Percentiles rank a stretch among this genome's conserved stretches.
Conservation (phyloP, 2,797 vertebrate species). For the Chelidonichthys spinosus region DNA sequence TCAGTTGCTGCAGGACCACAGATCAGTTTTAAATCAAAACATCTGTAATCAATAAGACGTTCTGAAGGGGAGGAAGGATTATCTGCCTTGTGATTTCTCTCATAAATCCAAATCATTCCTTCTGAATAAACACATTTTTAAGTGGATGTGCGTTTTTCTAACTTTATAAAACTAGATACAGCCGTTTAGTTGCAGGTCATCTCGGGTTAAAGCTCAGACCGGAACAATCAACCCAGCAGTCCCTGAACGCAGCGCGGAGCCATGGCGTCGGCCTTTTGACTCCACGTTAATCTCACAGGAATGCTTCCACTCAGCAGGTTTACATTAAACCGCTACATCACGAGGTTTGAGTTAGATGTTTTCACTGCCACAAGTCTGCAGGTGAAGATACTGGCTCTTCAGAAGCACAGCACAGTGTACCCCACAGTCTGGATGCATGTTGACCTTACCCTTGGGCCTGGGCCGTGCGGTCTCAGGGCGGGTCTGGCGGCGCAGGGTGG, state of each 20-base stretch:
- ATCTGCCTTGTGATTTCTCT: background rate
- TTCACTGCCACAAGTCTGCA: background rate
- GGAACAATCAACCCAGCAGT: background rate
- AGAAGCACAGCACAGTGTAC: background rate
- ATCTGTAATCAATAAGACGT: background rate
- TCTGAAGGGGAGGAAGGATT: background rate
- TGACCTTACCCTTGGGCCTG: conserved; percentile 91
- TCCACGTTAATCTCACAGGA: conserved; percentile 6
- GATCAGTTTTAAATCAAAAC: background rate
- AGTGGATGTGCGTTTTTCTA: background rate
- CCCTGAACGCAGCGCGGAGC: conserved; percentile 6
- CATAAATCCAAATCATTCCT: background rate
- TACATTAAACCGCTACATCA: conserved; percentile 3
- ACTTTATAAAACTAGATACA: background rate
- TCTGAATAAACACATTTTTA: background rate
- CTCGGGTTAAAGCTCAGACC: background rate
- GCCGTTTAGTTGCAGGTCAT: background rate
- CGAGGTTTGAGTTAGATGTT: background rate
- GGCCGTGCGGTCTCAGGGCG: conserved; percentile 97
- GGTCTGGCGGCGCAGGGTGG: conserved; percentile 94
- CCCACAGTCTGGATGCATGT: too few relatives aligned
- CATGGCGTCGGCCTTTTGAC: conserved; percentile 1
- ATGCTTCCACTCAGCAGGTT: conserved; percentile 43
- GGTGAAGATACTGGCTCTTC: background rate
- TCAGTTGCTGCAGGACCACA: background rate